Evolutionary conservation across 2,888 invertebrate species (phyloP), one percentile per base, ranked within the genome.

Genomic region (Camptogramma bilineatum): DNA sequence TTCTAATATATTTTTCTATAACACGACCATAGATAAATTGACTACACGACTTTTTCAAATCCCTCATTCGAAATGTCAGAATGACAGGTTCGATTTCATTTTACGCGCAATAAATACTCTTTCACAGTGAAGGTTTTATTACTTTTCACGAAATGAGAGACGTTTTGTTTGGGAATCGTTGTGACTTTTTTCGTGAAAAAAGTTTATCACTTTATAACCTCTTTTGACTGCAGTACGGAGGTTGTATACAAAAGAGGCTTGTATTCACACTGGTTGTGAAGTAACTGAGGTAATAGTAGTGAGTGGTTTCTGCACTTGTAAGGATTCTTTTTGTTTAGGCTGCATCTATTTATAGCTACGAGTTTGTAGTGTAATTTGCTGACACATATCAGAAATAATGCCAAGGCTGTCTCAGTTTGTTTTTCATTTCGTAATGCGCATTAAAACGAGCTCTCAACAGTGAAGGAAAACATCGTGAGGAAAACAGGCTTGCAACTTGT

Each of bases 261-360:
- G 48, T 50, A 39, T 24, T 21, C 7, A 42, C 28, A n/a, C 42
- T 18, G 5, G 39, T 34, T 39, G 34, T 42, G 28, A 47, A 19
- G 52, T 4, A 39, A 59, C 60, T 64, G 53, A 42, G 39, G 10
- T 54, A 56, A 19, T 52, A 51, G 48, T 18, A n/a, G 31, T 56
- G 24, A 61, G n/a, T 50, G 44, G 42, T 61, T 34, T 64, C 52
- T 48, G 55, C 44, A 34, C 48, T 65, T 65, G n/a, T 61, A 53
- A 16, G 64, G 60, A 4, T 62, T 16, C 55, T 34, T 9, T 24
- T 48, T 19, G 7, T 44, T 44, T 54, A 17, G 17, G 44, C 28
- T 44, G 28, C 34, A 39, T 39, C 52, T 52, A 21, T 44, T 16
- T 44, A 19, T 18, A 48, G 18, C 4, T 44, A 39, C 10, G 44